Evolutionary conservation across 2,797 vertebrate genomes (phyloP).

Genomic region (Sardinella longiceps): DNA sequence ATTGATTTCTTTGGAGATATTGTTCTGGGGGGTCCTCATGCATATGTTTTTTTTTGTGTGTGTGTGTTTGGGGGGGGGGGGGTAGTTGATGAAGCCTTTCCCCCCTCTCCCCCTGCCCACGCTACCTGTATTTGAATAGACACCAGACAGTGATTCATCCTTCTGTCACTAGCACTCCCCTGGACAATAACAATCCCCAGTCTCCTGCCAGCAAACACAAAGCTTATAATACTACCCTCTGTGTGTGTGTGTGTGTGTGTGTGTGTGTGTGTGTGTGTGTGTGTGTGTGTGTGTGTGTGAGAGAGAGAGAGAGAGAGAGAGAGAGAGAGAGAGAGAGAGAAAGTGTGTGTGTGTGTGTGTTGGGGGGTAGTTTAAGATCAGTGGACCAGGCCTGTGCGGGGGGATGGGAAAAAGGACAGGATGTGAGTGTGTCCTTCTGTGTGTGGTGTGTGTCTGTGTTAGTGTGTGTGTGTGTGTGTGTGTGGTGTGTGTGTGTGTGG

Average conservation of each 20-base stretch:
- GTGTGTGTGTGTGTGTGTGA: slow-evolving; percentile 27
- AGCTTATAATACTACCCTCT: slow-evolving; percentile 75
- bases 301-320: slow-evolving; percentile 46
- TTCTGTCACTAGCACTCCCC: slow-evolving; percentile 61
- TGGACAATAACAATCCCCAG: slow-evolving; percentile 94
- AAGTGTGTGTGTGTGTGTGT: not conserved
- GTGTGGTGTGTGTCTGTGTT: slow-evolving; percentile 42
- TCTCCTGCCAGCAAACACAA: slow-evolving; percentile 89
- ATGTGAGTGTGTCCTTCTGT: slow-evolving; percentile 35
- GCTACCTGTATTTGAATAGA: slow-evolving; percentile 97
- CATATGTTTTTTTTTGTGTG: not conserved
- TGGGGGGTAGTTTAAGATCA: slow-evolving; percentile 74
- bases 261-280: slow-evolving; percentile 16
- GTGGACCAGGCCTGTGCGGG: slow-evolving; percentile 84
- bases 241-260: slow-evolving; percentile 27
- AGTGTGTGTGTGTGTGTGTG: slow-evolving; percentile 33
- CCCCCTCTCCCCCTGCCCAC: slow-evolving; percentile 53
- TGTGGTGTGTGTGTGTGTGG: slow-evolving; percentile 45
- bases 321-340: not conserved
- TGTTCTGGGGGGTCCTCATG: not conserved
- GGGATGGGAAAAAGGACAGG: slow-evolving; percentile 49
- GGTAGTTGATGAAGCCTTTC: not conserved
- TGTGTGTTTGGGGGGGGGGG: not conserved
- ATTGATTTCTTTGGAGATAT: not conserved
- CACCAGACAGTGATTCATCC: slow-evolving; percentile 91